phyloP scores from a whole-genome alignment of 2,888 invertebrate genomes.

The Meghimatium bilineatum region DNA sequence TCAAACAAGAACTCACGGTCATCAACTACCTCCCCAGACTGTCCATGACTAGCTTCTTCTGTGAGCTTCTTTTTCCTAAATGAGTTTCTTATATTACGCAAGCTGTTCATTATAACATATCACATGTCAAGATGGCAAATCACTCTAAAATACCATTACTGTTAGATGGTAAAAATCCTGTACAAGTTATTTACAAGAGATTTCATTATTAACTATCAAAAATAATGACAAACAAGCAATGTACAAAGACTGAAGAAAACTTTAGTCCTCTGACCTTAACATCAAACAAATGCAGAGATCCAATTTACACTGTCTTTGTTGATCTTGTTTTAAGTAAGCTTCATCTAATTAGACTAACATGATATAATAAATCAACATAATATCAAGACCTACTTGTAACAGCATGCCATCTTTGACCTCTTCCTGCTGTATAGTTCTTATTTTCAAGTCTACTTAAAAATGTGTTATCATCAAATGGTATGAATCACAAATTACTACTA shows the following conservation, averaged over 20 bases:
- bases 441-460: background rate
- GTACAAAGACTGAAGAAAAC: background rate
- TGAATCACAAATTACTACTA: background rate
- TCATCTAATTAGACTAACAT: background rate
- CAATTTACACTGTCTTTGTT: background rate
- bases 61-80: background rate
- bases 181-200: background rate
- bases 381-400: background rate
- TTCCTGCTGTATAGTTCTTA: background rate
- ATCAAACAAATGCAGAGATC: background rate
- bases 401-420: background rate
- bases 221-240: background rate
- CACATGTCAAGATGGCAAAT: background rate
- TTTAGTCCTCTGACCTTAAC: background rate
- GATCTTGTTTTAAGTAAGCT: background rate
- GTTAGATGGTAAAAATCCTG: background rate
- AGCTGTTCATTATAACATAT: background rate
- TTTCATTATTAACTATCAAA: background rate
- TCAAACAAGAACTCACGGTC: conserved; percentile 2
- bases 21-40: background rate
- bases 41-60: background rate
- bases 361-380: too few species aligned
- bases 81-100: background rate
- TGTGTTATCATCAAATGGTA: background rate
- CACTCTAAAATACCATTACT: background rate